Percentiles rank a stretch among this genome's conserved stretches.
Evolutionary conservation across 2,797 vertebrate species (phyloP).

Genomic region (Passerculus sandwichensis): DNA sequence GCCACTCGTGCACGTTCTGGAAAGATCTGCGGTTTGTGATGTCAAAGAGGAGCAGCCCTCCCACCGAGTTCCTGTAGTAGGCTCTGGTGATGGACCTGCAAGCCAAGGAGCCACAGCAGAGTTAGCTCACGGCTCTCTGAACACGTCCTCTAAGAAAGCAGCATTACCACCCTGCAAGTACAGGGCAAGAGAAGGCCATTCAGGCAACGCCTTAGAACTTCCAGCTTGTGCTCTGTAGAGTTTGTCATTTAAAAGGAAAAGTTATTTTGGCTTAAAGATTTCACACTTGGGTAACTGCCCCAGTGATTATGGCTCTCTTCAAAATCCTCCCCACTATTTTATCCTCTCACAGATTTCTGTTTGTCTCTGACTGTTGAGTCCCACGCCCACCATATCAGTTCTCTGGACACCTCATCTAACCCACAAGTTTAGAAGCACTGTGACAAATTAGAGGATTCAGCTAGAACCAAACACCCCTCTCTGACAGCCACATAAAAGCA

Average conservation of each 20-base stretch:
- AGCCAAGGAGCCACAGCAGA: constrained; percentile 29
- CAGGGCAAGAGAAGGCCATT: not conserved
- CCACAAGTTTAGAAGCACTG: not conserved
- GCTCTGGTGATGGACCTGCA: constrained; percentile 95
- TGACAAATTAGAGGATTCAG: not conserved
- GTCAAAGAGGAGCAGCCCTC: constrained; percentile 97
- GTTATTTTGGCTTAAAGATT: not conserved
- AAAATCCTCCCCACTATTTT: not conserved
- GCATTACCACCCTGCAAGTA: not conserved
- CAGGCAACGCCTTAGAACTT: not conserved
- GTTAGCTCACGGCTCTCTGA: not conserved
- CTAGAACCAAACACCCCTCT: not conserved
- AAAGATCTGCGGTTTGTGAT: constrained; percentile 98
- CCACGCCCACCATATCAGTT: fast-evolving
- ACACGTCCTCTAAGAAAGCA: not conserved
- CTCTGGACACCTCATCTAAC: not conserved
- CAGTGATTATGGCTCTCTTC: not conserved
- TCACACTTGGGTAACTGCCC: not conserved
- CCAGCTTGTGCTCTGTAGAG: not conserved
- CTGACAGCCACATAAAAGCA: not conserved
- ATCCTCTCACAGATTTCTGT: not conserved
- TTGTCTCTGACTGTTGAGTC: not conserved
- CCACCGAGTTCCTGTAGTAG: constrained; percentile 98
- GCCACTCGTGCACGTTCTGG: constrained; percentile 98
- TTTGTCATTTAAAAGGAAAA: not conserved